Percentiles rank a stretch among this genome's conserved stretches.
Evolutionary conservation across 2,797 vertebrate genomes (phyloP).

Genomic region (Sitta carolinensis): DNA sequence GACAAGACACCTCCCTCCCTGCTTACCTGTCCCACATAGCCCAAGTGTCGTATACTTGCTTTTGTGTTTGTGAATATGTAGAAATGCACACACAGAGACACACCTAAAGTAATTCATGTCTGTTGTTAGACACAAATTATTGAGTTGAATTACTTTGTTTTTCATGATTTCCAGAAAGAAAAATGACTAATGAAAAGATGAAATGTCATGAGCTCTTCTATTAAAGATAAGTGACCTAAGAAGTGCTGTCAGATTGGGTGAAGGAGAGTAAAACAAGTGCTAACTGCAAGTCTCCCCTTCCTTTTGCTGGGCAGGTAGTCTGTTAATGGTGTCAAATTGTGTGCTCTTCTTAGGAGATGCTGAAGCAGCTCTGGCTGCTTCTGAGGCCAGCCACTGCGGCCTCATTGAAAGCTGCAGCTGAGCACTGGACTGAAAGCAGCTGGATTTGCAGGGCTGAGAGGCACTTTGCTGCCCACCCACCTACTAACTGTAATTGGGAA

Average conservation of each 20-base stretch:
- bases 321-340: neutral
- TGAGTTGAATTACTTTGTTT: neutral
- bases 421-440: neutral
- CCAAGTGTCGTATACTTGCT: neutral
- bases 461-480: neutral
- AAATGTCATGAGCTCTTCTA: neutral
- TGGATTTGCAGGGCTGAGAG: slow-evolving; percentile 2
- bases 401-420: neutral
- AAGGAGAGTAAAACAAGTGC: neutral
- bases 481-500: neutral
- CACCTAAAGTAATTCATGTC: neutral
- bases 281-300: neutral
- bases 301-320: neutral
- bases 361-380: neutral
- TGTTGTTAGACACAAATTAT: neutral
- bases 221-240: neutral
- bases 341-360: neutral
- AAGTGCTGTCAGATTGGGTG: neutral
- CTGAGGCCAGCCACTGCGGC: neutral
- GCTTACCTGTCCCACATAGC: neutral
- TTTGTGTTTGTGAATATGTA: neutral
- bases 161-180: neutral
- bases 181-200: neutral
- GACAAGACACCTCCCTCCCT: neutral
- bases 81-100: neutral